Percentiles rank a stretch among this genome's conserved stretches.
These are phyloP conservation scores for Drosophila parabipectinata DNA, from an alignment of 1,140 invertebrate genomes.

Conservation along the genomic window DNA sequence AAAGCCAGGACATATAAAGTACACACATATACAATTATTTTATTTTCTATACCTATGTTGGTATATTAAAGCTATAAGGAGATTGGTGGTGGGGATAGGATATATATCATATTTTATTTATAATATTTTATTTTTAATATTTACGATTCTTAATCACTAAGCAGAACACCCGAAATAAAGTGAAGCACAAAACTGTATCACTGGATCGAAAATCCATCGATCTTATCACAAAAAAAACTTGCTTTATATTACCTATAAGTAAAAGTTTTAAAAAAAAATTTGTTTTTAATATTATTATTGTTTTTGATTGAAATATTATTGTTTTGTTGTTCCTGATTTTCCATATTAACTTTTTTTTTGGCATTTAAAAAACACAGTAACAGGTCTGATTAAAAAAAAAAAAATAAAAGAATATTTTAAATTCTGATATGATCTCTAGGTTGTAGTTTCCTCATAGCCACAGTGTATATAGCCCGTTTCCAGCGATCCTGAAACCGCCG, in stretches of 20 bases:
- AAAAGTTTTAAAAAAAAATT: neutral
- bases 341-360: neutral
- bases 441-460: slow-evolving; percentile 73
- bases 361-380: neutral
- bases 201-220: slow-evolving; percentile 49
- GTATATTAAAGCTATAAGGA: slow-evolving; percentile 32
- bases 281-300: too few species aligned
- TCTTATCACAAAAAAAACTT: slow-evolving; percentile 59
- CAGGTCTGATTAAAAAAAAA: neutral
- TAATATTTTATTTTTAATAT: neutral
- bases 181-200: slow-evolving; percentile 44
- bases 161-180: slow-evolving; percentile 43
- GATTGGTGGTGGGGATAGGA: slow-evolving; percentile 5
- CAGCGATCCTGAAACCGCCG: slow-evolving; percentile 55
- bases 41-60: slow-evolving; percentile 8
- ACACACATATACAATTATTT: slow-evolving; percentile 7
- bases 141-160: slow-evolving; percentile 22
- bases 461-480: slow-evolving; percentile 71
- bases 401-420: neutral
- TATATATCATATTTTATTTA: neutral
- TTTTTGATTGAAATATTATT: neutral
- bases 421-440: slow-evolving; percentile 15
- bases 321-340: neutral
- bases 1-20: slow-evolving; percentile 2
- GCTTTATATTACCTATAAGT: slow-evolving; percentile 8